These are phyloP conservation scores for Trachelus troglodyta DNA, from an alignment of 2,888 invertebrate genomes.

Conservation along the genomic window DNA sequence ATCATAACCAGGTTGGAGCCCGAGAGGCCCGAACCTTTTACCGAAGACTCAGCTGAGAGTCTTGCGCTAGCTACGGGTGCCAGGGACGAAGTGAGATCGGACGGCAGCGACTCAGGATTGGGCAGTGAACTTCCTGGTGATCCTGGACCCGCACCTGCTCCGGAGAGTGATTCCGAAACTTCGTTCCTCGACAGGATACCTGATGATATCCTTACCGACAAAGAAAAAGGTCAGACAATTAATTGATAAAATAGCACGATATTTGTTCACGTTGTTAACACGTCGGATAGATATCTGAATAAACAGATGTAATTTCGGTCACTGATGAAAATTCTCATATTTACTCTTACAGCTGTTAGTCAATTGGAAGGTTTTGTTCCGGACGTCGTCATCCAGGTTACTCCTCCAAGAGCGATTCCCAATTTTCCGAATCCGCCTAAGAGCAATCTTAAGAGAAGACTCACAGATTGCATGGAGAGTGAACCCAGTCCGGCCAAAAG, in stretches of 20 bases:
- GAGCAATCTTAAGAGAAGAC: slow-evolving; percentile 79
- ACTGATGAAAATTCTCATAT: neutral
- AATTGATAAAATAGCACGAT: neutral
- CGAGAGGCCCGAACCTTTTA: slow-evolving; percentile 57
- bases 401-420: slow-evolving; percentile 45
- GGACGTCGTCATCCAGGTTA: slow-evolving; percentile 29
- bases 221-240: slow-evolving; percentile 54
- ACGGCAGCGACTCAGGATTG: slow-evolving; percentile 86
- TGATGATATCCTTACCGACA: slow-evolving; percentile 61
- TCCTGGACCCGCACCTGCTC: slow-evolving; percentile 59
- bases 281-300: neutral
- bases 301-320: neutral
- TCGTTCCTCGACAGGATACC: slow-evolving; percentile 68
- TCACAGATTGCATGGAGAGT: slow-evolving; percentile 60
- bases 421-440: slow-evolving; percentile 63
- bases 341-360: slow-evolving; percentile 40
- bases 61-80: slow-evolving; percentile 53
- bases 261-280: neutral
- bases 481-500: slow-evolving; percentile 52
- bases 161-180: slow-evolving; percentile 69
- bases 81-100: slow-evolving; percentile 71
- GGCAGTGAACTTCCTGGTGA: slow-evolving; percentile 81
- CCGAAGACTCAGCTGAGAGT: slow-evolving; percentile 62
- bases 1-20: slow-evolving; percentile 54
- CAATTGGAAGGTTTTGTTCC: slow-evolving; percentile 46